A percentile compares a stretch with the other conserved stretches of the same genome.
These are phyloP conservation scores for Enteromius argenteus DNA, from an alignment of 2,797 vertebrate species.

Conservation along the genomic window DNA sequence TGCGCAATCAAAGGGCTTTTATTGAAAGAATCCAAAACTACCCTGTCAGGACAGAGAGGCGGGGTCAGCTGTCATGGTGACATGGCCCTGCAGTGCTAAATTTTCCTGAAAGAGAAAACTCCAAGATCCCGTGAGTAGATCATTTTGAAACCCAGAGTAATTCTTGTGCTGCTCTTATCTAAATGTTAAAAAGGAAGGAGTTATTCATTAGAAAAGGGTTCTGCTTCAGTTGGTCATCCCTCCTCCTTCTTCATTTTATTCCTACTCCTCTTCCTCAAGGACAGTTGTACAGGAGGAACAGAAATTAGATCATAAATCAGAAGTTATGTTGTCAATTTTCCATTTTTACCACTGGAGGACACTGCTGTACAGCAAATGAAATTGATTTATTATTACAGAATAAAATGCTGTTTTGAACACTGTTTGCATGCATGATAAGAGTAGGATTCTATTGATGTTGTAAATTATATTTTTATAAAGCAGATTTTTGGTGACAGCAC, in stretches of 20 bases:
- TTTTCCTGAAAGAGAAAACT: conserved; percentile 42
- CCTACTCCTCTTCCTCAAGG: background rate
- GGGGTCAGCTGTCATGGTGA: conserved; percentile 71
- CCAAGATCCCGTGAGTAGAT: conserved; percentile 12
- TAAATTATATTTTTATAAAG: background rate
- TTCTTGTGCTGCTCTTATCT: conserved; percentile 10
- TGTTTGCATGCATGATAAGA: background rate
- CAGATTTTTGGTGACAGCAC: background rate
- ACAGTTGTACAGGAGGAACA: background rate
- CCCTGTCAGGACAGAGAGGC: conserved; percentile 71
- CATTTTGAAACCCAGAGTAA: background rate
- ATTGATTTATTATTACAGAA: background rate
- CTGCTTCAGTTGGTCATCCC: background rate
- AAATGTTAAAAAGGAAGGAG: background rate
- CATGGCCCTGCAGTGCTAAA: conserved; percentile 50
- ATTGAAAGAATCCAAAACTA: conserved; percentile 77
- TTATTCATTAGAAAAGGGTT: background rate
- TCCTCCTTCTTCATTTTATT: background rate
- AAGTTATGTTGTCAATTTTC: background rate
- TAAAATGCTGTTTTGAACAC: background rate
- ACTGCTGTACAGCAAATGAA: conserved; percentile 34
- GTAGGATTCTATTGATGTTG: background rate
- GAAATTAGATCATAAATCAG: conserved; percentile 19
- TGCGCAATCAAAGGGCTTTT: conserved; percentile 78
- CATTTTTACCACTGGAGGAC: conserved; percentile 53